Evolutionary conservation across 1,140 invertebrate species (phyloP), one percentile per base, ranked within the genome.

Genomic region (Aphelenchoides besseyi): DNA sequence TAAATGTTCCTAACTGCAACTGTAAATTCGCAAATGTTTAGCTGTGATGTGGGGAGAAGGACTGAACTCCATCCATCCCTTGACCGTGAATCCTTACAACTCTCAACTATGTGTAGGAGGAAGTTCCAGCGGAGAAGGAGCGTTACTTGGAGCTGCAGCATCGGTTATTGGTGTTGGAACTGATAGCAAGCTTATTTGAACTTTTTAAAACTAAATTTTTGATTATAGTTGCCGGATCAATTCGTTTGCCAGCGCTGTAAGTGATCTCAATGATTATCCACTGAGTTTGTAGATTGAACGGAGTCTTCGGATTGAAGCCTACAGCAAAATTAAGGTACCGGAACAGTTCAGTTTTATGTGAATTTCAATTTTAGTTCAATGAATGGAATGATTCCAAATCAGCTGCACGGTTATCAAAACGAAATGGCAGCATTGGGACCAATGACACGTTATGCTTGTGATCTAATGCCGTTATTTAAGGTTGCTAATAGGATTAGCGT

Each of bases 271-370:
- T n/a, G n/a, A n/a, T n/a, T n/a, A n/a, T n/a, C n/a, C n/a, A n/a
- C n/a, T n/a, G n/a, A n/a, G n/a, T n/a, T n/a, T n/a, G n/a, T n/a
- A n/a, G n/a, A n/a, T 97, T 97, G 82, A 95, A 93, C 86, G 95
- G 95, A 48, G 48, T 78, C 59, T 97, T 94, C 85, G 95, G 94
- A 8, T 93, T 97, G 85, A 97, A 96, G 85, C 92, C 94, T 16
- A 18, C 26, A 12, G 9, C 33, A 48, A 33, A 69, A 5, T 12
- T 28, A 1, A 70, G 26, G 3, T 8, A 8, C 9, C 54, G n/a
- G 62, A 35, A 2, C 2, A 29, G 30, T 1, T 72, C n/a, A n/a
- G n/a, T n/a, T n/a, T n/a, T n/a, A n/a, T n/a, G n/a, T n/a, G n/a
- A n/a, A n/a, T n/a, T n/a, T n/a, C n/a, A n/a, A n/a, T n/a, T n/a